Evolutionary conservation across 2,888 invertebrate genomes (phyloP), one percentile per base, ranked within the genome.

Genomic region (Trichopria drosophilae): DNA sequence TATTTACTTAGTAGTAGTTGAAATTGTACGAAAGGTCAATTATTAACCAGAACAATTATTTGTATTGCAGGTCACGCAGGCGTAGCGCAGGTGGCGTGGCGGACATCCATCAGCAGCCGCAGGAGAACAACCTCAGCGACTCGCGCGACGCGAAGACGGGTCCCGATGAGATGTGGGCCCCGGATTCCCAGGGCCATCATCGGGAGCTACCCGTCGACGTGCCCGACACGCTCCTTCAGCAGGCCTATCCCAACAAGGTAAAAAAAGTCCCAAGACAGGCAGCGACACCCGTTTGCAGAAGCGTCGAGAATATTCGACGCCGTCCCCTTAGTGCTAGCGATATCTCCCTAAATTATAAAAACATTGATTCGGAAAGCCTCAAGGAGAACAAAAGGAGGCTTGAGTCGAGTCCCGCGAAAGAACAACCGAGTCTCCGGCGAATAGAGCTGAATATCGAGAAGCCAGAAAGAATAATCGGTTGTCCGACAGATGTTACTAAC

Each of bases 121-220:
- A 63, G 51, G 68, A 68, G 59, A 65, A 62, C 62, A 66, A 63
- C 82, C n/a, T n/a, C n/a, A 55, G 56, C 83, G 81, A 69, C 78
- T 82, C 69, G 80, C 78, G 66, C 82, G 70, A 61, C 69, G 67
- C 62, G 68, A 64, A 63, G 69, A 71, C 82, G 63, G 69, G 67
- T 67, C 82, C 83, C 80, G 72, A 75, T 75, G 74, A 71, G 67
- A 75, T 75, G 75, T 75, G 75, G 75, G 70, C 69, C 65, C 70
- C 72, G 68, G 69, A 68, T 58, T 66, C 66, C 64, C 67, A 64
- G 66, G 88, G 89, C 77, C 91, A 92, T 72, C 95, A 95, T 82
- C 87, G 96, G 75, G 97, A 97, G 85, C 93, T 96, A 92, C 94
- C 97, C 75, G 95, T 97, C 77, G 97, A 97, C 80, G 95, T 95